phyloP scores from a whole-genome alignment of 2,113 vertebrate genomes.

The Callionymus lyra region DNA sequence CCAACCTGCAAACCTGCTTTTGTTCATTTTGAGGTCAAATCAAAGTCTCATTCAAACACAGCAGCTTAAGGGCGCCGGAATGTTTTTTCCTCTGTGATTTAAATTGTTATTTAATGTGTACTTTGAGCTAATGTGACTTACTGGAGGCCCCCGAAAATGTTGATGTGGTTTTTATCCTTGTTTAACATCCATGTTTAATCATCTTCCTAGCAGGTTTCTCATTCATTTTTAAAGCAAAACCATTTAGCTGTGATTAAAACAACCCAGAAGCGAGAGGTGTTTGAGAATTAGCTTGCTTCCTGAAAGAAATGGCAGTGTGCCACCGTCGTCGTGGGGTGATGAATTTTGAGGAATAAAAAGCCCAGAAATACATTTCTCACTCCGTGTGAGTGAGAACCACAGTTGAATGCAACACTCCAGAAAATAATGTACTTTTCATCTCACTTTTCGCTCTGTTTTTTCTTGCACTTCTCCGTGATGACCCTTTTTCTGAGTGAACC shows the following conservation, averaged over 20 bases:
- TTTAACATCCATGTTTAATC: slow-evolving; percentile 9
- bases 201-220: slow-evolving; percentile 7
- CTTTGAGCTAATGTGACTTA: too few species aligned
- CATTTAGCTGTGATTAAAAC: slow-evolving; percentile 54
- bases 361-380: slow-evolving; percentile 11
- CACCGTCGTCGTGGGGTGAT: slow-evolving; percentile 26
- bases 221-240: slow-evolving; percentile 42
- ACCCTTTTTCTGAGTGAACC: slow-evolving; percentile 22
- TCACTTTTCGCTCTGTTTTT: slow-evolving; percentile 12
- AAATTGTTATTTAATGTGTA: too few species aligned
- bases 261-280: slow-evolving; percentile 37
- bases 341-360: slow-evolving; percentile 26
- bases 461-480: slow-evolving; percentile 8
- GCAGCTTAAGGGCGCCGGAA: neutral
- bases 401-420: slow-evolving; percentile 6
- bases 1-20: too few species aligned
- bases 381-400: slow-evolving; percentile 6
- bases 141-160: too few species aligned
- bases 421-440: slow-evolving; percentile 12
- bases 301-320: slow-evolving; percentile 36
- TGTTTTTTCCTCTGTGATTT: neutral
- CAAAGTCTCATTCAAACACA: too few species aligned
- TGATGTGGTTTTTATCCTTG: slow-evolving; percentile 1
- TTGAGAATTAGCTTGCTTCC: slow-evolving; percentile 40
- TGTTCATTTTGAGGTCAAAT: too few species aligned